Evolutionary conservation across 2,113 vertebrate species (phyloP), one percentile per base, ranked within the genome.

Genomic region (Mus pahari): DNA sequence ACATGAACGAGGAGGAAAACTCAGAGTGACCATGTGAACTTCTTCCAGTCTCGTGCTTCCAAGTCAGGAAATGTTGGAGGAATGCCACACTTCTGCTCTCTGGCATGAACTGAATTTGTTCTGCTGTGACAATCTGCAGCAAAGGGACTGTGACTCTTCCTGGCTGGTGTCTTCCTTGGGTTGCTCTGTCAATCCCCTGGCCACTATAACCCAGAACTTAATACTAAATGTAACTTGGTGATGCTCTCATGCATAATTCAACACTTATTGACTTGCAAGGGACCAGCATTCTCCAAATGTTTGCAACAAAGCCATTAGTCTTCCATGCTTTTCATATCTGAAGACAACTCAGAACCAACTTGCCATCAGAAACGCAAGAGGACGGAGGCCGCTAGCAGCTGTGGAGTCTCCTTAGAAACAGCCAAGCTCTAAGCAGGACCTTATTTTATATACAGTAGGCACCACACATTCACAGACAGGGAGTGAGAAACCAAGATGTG

Each of bases 301-400:
- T 97, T 97, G 95, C 68, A 96, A 92, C 90, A 90, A 91, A 96
- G 95, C 92, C 95, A 96, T 98, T 97, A 98, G 98, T 98, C 97
- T 98, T 98, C 97, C 92, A 97, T 13, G 0, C 31, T 50, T 97
- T 98, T 90, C 93, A 26, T 77, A 88, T 88, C 90, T 97, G 91
- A 86, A 90, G 94, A 90, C 92, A 96, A 68, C 58, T 95, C 94
- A 53, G 53, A 91, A 78, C 91, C 83, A 90, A 88, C 97, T 97
- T 97, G 95, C 74, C 19, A 24, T 73, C 42, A 74, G 39, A 84
- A 48, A 58, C 33, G 36, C 1, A 13, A 45, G 68, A 50, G 11
- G 22, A 66, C 36, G 33, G 42, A 93, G 55, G 10, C n/a, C 87
- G 2, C 31, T 33, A 16, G 45, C 31, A 66, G 26, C 48, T 83